A percentile compares a stretch with the other conserved stretches of the same genome.
Conservation (phyloP, 2,113 vertebrate genomes). For the Pomatorhinus ruficollis region DNA sequence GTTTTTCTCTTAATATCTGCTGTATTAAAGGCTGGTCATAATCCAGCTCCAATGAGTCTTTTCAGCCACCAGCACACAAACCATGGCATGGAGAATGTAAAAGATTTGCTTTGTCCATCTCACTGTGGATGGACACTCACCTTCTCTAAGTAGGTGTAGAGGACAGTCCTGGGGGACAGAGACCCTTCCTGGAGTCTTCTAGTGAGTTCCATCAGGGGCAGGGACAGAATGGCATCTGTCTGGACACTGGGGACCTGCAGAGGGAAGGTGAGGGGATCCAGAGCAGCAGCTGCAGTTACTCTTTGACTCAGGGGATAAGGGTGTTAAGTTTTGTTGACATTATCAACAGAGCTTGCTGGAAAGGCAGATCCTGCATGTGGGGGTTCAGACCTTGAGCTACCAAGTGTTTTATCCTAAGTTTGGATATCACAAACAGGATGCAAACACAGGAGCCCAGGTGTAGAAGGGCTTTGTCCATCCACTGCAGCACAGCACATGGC, state of each 20-base stretch:
- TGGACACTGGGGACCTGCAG: conserved; percentile 69
- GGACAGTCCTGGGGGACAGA: conserved; percentile 75
- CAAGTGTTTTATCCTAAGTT: neutral
- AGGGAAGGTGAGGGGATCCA: neutral
- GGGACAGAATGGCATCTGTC: conserved; percentile 51
- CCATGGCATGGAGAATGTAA: neutral
- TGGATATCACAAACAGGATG: neutral
- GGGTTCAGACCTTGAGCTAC: neutral
- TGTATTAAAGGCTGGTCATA: neutral
- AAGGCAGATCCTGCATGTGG: neutral
- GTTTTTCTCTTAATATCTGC: neutral
- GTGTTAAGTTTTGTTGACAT: neutral
- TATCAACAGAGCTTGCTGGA: neutral
- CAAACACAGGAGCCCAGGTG: neutral
- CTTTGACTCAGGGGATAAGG: neutral
- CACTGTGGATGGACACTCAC: neutral
- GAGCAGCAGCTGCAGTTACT: neutral
- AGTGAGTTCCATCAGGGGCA: conserved; percentile 75
- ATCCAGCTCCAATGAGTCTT: neutral
- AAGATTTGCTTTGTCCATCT: neutral
- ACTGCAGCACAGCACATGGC: neutral
- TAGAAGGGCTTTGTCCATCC: neutral
- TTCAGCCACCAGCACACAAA: neutral
- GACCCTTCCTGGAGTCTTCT: conserved; percentile 65
- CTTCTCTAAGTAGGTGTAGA: conserved; percentile 84